A percentile compares a stretch with the other conserved stretches of the same genome.
These are phyloP conservation scores for Vanessa tameamea DNA, from an alignment of 1,140 invertebrate species.

Conservation along the genomic window DNA sequence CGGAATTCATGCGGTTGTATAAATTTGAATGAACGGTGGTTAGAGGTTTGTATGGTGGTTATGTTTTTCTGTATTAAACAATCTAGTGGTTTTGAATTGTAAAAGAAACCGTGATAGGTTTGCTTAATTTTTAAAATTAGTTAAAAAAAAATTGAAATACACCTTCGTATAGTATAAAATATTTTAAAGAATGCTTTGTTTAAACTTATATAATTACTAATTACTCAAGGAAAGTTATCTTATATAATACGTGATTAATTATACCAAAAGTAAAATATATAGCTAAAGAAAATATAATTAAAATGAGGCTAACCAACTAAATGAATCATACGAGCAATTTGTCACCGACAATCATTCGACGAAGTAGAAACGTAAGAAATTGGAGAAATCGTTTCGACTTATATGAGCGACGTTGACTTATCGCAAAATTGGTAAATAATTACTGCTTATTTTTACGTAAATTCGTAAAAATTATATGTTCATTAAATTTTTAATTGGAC, in stretches of 20 bases:
- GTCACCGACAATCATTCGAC: constrained; percentile 27
- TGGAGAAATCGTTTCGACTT: constrained; percentile 12
- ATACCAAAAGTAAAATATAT: constrained; percentile 14
- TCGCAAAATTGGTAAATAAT: constrained; percentile 22
- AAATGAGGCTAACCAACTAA: constrained; percentile 19
- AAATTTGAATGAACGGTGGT: constrained; percentile 65
- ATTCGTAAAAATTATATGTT: neutral
- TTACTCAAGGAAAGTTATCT: no score
- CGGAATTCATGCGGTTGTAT: constrained; percentile 54
- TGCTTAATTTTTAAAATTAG: no score
- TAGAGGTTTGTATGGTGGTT: constrained; percentile 31
- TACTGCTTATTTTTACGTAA: neutral
- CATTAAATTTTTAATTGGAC: no score
- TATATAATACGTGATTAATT: constrained; percentile 9
- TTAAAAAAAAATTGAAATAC: no score
- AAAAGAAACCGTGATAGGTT: no score
- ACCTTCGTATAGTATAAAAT: no score
- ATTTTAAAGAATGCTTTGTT: no score
- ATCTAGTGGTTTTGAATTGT: no score
- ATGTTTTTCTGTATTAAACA: neutral
- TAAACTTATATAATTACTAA: no score
- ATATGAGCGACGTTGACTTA: constrained; percentile 4
- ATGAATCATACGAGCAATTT: constrained; percentile 33
- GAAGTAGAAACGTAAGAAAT: constrained; percentile 20
- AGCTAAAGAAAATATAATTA: constrained; percentile 15